These are phyloP conservation scores for Enteromius afrohamiltoni DNA, from an alignment of 2,797 vertebrate genomes.

Conservation along the genomic window DNA sequence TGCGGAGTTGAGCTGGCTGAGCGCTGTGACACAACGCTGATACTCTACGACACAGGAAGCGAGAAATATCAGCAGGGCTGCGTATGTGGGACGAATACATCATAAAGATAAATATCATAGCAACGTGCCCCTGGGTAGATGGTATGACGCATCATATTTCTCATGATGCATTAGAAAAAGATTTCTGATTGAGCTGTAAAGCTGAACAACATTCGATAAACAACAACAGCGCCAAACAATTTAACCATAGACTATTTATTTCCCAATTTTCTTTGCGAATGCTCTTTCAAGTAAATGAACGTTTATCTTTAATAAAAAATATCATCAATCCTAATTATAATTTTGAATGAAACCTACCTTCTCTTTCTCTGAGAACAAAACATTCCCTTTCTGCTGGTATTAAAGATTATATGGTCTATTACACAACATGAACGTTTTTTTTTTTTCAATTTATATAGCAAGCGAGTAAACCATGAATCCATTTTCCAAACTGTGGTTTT, in stretches of 20 bases:
- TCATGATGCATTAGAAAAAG: background rate
- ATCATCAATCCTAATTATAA: background rate
- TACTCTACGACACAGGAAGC: conserved; percentile 19
- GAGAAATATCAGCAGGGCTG: conserved; percentile 31
- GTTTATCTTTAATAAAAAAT: background rate
- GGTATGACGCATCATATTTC: background rate
- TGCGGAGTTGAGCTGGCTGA: conserved; percentile 42
- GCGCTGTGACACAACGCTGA: conserved; percentile 30
- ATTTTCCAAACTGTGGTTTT: no score
- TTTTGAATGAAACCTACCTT: background rate
- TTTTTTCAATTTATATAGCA: no score
- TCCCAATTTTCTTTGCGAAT: background rate
- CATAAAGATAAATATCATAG: conserved; percentile 22
- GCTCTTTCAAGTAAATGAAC: background rate
- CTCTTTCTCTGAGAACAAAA: background rate
- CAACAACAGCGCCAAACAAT: background rate
- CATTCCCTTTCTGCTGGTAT: background rate
- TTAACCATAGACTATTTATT: background rate
- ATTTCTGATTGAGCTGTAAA: background rate
- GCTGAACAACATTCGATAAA: background rate
- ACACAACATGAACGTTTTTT: no score
- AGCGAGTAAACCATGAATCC: no score
- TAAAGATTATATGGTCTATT: background rate
- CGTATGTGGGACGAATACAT: conserved; percentile 1
- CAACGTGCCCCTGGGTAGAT: background rate